Evolutionary conservation across 2,888 invertebrate genomes (phyloP).

Genomic region (Dermolepida albohirtum): DNA sequence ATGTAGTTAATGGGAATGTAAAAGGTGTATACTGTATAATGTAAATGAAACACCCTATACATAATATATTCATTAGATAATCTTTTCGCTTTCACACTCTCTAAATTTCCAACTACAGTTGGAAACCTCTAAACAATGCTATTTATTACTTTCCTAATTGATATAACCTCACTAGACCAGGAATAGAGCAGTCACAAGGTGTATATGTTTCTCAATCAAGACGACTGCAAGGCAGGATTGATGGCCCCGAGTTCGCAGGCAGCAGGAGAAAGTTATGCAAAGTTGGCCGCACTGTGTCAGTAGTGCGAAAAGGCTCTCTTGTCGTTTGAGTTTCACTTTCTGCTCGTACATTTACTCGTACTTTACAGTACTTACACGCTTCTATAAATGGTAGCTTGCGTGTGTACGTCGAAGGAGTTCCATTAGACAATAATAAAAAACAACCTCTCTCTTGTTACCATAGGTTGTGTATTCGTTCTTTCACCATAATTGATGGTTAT

Average conservation of each 20-base stretch:
- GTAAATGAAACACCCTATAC: no score
- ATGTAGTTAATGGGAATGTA: no score
- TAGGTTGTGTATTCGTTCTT: slow-evolving; percentile 28
- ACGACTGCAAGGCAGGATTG: slow-evolving; percentile 18
- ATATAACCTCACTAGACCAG: slow-evolving; percentile 7
- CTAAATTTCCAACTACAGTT: neutral
- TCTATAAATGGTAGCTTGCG: slow-evolving; percentile 11
- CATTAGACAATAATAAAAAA: neutral
- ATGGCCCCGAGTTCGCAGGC: slow-evolving; percentile 4
- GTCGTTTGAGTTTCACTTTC: slow-evolving; percentile 37
- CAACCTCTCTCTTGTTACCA: slow-evolving; percentile 13
- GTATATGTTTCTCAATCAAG: slow-evolving; percentile 3
- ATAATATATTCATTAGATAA: no score
- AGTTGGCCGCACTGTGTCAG: slow-evolving; percentile 35
- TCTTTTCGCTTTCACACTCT: slow-evolving; percentile 1
- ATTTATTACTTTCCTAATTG: slow-evolving; percentile 16
- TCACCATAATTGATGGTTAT: slow-evolving; percentile 3
- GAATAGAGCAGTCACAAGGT: neutral
- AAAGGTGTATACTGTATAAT: no score
- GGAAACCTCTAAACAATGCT: slow-evolving; percentile 10
- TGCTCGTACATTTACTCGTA: slow-evolving; percentile 6
- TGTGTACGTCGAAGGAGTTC: slow-evolving; percentile 11
- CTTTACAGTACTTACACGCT: slow-evolving; percentile 2
- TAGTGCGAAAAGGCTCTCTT: slow-evolving; percentile 30
- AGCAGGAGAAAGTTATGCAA: slow-evolving; percentile 39